Base-by-base conservation (phyloP, 2,888 invertebrate genomes). In the Lasioglossum figueresi region DNA sequence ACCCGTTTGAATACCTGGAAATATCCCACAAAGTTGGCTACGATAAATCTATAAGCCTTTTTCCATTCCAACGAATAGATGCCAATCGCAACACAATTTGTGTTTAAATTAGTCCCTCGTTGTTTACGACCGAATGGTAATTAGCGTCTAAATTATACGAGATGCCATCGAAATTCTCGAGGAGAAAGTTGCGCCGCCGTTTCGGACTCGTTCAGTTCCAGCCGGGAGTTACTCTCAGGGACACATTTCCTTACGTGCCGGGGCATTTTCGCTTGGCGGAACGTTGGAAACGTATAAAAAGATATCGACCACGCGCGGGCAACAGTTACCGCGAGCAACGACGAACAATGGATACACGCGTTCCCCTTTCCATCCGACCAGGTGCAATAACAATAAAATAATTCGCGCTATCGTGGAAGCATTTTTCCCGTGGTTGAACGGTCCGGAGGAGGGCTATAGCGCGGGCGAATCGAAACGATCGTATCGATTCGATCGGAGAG, bases 401-500 rank as follows among this genome's bases (percentile, higher is more conserved):
- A 63, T 63, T 63, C 63, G 16, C 63, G 19, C 3, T 63, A 8
- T 3, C 16, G 6, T 3, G 63, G 31, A 8, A 8, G 34, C 63
- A 31, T 27, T 63, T 63, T 31, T 63, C 8, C 19, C 16, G 6
- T 5, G 16, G 31, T 31, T 2, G 31, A 31, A 63, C 27, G 63
- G 6, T 19, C 63, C 6, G 63, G 5, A 14, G 48, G 4, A 6
- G 14, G 31, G 31, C 0, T n/a, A 4, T n/a, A 16, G 63, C 27
- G 63, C 2, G 0, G 31, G 68, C 68, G 68, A 68, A 37, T 68
- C 68, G 34, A 37, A 23, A 37, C 34, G 68, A 37, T 68, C 37
- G 68, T 37, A 68, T 68, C 68, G 68, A 34, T 68, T 68, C 68
- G 68, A 68, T 37, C 68, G 68, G 37, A 37, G 68, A 10, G 34